phyloP scores from a whole-genome alignment of 2,888 invertebrate genomes.

The Nomada hirtipes region DNA sequence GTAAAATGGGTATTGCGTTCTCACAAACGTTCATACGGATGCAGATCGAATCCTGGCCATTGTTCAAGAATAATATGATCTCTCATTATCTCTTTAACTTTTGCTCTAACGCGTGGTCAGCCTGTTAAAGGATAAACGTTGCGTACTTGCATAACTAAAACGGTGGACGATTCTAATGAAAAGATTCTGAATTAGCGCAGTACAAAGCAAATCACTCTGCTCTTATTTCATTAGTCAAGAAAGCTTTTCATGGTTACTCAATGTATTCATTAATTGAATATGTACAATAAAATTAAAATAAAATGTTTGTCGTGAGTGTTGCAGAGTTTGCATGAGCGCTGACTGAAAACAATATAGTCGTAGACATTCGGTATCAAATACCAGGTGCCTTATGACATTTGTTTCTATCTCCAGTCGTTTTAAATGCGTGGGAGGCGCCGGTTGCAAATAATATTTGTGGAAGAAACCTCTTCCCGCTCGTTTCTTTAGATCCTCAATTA shows the following conservation, averaged over 20 bases:
- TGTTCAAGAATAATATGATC: slow-evolving; percentile 25
- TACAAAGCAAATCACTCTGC: background rate
- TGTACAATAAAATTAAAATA: background rate
- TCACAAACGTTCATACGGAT: background rate
- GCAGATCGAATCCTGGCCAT: slow-evolving; percentile 1
- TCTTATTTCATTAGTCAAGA: too few species aligned
- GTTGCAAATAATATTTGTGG: too few species aligned
- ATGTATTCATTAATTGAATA: too few species aligned
- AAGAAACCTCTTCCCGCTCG: too few species aligned
- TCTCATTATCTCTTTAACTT: slow-evolving; percentile 42
- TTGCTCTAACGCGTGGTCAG: slow-evolving; percentile 32
- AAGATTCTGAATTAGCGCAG: background rate
- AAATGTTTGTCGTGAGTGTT: background rate
- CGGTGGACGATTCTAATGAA: slow-evolving; percentile 11
- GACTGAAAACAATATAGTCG: too few species aligned
- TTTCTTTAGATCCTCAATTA: too few species aligned
- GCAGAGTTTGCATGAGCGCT: too few species aligned
- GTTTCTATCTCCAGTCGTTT: too few species aligned
- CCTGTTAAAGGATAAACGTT: slow-evolving; percentile 17
- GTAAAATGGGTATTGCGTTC: background rate
- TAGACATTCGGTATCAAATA: too few species aligned
- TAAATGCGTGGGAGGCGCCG: too few species aligned
- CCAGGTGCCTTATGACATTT: too few species aligned
- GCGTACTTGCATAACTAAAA: background rate
- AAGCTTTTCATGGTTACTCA: too few species aligned